These are phyloP conservation scores for Ormia ochracea DNA, from an alignment of 2,888 invertebrate species.

Conservation along the genomic window DNA sequence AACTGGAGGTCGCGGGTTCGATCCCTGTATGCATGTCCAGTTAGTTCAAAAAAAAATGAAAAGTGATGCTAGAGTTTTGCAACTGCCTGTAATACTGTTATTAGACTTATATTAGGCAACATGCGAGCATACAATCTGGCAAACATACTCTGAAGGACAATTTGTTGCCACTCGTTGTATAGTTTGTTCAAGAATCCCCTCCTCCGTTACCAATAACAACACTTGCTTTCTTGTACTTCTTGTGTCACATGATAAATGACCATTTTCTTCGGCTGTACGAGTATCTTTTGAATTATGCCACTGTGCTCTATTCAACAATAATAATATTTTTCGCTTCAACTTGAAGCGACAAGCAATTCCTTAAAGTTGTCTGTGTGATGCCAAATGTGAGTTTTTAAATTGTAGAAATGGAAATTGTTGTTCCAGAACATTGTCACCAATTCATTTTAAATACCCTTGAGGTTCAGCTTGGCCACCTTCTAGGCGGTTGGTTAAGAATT, in stretches of 20 bases:
- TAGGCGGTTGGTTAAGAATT: conserved; percentile 5
- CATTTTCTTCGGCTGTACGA: conserved; percentile 61
- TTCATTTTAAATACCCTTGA: conserved; percentile 66
- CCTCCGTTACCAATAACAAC: conserved; percentile 23
- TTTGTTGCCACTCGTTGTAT: conserved; percentile 48
- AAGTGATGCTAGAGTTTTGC: background rate
- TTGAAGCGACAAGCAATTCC: background rate
- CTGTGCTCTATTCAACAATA: conserved; percentile 7
- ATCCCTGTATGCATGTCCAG: no score
- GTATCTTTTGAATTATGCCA: conserved; percentile 66
- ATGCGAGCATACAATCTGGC: background rate
- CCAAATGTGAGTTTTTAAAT: conserved; percentile 31
- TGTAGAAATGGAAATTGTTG: conserved; percentile 50
- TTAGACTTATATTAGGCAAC: background rate
- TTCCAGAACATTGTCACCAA: conserved; percentile 64
- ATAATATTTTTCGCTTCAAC: background rate
- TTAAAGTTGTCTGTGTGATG: conserved; percentile 2
- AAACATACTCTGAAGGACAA: conserved; percentile 34
- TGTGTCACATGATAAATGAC: conserved; percentile 68
- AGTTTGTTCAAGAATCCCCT: conserved; percentile 6
- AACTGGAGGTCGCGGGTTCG: no score
- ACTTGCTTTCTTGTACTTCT: conserved; percentile 59
- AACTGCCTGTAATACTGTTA: background rate
- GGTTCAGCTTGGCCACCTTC: conserved; percentile 50
- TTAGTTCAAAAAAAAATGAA: no score